Evolutionary conservation across 2,113 vertebrate genomes (phyloP).

Genomic region (Pomatostomus ruficeps): DNA sequence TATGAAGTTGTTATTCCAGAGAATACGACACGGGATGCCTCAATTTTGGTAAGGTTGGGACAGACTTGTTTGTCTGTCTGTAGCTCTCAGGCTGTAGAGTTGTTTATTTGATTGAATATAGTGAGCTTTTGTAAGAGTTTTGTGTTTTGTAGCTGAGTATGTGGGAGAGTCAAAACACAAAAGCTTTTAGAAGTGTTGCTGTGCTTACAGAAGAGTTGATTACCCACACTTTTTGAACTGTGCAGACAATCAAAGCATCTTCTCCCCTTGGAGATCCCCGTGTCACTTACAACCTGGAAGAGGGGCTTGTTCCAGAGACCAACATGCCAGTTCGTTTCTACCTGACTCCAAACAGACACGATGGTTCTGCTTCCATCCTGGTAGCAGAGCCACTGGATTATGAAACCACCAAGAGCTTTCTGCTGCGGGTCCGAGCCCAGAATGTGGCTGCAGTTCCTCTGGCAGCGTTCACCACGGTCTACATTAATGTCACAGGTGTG

Average conservation of each 20-base stretch:
- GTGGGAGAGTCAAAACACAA: background rate
- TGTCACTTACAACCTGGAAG: conserved; percentile 85
- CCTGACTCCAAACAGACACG: conserved; percentile 84
- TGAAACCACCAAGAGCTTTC: conserved; percentile 82
- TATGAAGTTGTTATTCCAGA: conserved; percentile 82
- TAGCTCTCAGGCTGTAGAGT: background rate
- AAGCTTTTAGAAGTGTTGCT: background rate
- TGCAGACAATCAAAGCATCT: conserved; percentile 85
- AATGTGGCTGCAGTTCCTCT: conserved; percentile 84
- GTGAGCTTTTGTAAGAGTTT: background rate
- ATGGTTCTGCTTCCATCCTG: conserved; percentile 84
- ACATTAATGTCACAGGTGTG: conserved; percentile 83
- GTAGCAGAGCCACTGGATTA: conserved; percentile 86
- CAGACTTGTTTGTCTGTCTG: background rate
- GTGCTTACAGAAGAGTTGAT: background rate
- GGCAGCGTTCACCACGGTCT: conserved; percentile 80
- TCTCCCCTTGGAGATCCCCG: conserved; percentile 84
- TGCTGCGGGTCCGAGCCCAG: conserved; percentile 82
- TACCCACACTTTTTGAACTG: background rate
- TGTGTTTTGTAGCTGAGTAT: background rate
- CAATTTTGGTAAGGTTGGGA: conserved; percentile 68
- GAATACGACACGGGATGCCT: conserved; percentile 76
- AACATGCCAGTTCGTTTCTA: conserved; percentile 89
- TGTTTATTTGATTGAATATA: background rate
- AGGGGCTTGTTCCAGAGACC: conserved; percentile 85